A percentile compares a stretch with the other conserved stretches of the same genome.
phyloP scores from a whole-genome alignment of 1,140 invertebrate species.

The Pseudoatta argentina region DNA sequence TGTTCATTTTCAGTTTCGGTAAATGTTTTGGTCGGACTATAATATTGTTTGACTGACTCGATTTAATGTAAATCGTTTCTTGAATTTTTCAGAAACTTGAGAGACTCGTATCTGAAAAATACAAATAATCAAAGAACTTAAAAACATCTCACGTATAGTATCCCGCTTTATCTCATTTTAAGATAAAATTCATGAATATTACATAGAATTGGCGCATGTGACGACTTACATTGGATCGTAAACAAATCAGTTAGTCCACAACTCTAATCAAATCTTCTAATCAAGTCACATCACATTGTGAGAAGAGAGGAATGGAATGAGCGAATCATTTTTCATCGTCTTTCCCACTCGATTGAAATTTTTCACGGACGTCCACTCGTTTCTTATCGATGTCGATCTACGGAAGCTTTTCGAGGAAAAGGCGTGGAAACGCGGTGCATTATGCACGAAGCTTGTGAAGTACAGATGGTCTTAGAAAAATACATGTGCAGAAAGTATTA shows the following conservation, averaged over 20 bases:
- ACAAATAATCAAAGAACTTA: neutral
- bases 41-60: neutral
- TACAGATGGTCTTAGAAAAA: neutral
- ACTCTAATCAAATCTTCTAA: neutral
- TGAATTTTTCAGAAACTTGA: neutral
- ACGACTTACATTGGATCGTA: neutral
- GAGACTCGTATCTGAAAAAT: neutral
- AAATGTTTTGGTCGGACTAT: no score
- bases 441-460: slow-evolving; percentile 3
- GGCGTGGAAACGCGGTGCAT: neutral
- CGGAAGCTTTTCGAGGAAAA: no score
- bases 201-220: neutral
- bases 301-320: neutral
- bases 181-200: slow-evolving; percentile 4
- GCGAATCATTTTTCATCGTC: neutral
- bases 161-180: neutral
- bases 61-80: neutral
- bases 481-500: neutral
- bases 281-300: neutral
- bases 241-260: neutral
- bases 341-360: neutral
- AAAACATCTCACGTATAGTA: neutral
- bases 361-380: neutral
- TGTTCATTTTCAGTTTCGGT: no score
- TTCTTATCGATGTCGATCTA: neutral